Base-by-base conservation (phyloP, 2,113 vertebrate species). In the Helogale parvula region DNA sequence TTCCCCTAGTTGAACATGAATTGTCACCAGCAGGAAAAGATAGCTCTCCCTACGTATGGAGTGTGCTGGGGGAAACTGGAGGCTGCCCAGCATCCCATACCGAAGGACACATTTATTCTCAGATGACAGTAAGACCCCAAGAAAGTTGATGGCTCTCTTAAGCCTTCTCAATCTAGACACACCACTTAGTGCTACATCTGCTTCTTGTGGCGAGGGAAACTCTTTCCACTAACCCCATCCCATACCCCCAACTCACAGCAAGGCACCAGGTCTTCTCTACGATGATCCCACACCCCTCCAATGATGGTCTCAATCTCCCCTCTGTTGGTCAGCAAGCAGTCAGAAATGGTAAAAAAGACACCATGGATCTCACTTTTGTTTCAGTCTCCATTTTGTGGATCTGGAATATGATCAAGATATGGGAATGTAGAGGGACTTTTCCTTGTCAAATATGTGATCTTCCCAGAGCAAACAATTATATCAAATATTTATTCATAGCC, bases 401-500 rank as follows among this genome's bases (percentile, higher is more conserved):
- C 57, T 66, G 21, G 41, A 94, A 85, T 23, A 19, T 63, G 71
- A 31, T 66, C n/a, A 85, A 72, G 25, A 52, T n/a, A 60, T 23
- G n/a, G 17, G 25, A 21, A 69, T 31, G 31, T 52, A 71, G 33
- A 65, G 50, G 19, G 38, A 66, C 13, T 54, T 84, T 50, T 29
- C 19, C 66, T 69, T 76, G 25, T 54, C 65, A 71, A 69, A 41
- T 2, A 60, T 7, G 57, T 23, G 31, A 74, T 50, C 50, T 50
- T 17, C 27, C 69, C 71, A 66, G 63, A 88, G 16, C 29, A 92
- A 72, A 81, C 27, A 23, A 90, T 31, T 41, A 5, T 35, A 63
- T 89, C 69, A 95, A 85, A 29, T 88, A 92, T 60, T 85, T 77
- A 92, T 31, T 85, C 71, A 66, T 17, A 80, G 52, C 5, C 52